Percentiles rank a stretch among this genome's conserved stretches.
Conservation (phyloP, 2,797 vertebrate genomes). For the Remorina albescens region DNA sequence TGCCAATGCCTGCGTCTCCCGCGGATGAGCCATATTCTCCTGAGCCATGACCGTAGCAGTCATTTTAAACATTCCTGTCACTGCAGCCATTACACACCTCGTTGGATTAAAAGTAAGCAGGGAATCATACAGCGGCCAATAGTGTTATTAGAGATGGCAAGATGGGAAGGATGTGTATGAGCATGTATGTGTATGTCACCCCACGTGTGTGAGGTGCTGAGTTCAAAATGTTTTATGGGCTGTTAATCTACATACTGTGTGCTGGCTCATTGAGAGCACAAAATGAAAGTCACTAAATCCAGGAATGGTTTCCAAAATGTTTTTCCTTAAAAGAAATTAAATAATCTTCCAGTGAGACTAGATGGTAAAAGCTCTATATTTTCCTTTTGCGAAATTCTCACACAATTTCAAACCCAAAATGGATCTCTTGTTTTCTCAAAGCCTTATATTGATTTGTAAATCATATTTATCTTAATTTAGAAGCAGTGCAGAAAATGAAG, state of each 20-base stretch:
- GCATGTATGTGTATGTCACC: constrained; percentile 31
- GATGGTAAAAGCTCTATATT: neutral
- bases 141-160: constrained; percentile 53
- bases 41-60: constrained; percentile 58
- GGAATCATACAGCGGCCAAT: constrained; percentile 49
- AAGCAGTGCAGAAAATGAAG: neutral
- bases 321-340: constrained; percentile 33
- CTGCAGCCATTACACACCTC: constrained; percentile 72
- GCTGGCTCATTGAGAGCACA: constrained; percentile 35
- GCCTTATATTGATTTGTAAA: neutral
- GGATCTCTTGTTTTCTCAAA: neutral
- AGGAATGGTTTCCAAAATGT: constrained; percentile 47
- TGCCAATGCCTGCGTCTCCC: constrained; percentile 27
- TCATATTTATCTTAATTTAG: neutral
- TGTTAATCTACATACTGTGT: constrained; percentile 34
- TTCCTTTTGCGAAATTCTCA: neutral
- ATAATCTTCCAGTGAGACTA: neutral
- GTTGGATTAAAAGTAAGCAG: constrained; percentile 57
- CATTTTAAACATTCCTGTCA: constrained; percentile 53
- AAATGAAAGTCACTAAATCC: constrained; percentile 51
- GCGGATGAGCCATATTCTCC: constrained; percentile 59
- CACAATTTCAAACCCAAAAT: neutral
- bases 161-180: neutral
- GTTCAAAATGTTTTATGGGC: constrained; percentile 27
- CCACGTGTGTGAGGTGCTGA: constrained; percentile 15